Evolutionary conservation across 1,140 invertebrate species (phyloP).

Genomic region (Diabrotica undecimpunctata): DNA sequence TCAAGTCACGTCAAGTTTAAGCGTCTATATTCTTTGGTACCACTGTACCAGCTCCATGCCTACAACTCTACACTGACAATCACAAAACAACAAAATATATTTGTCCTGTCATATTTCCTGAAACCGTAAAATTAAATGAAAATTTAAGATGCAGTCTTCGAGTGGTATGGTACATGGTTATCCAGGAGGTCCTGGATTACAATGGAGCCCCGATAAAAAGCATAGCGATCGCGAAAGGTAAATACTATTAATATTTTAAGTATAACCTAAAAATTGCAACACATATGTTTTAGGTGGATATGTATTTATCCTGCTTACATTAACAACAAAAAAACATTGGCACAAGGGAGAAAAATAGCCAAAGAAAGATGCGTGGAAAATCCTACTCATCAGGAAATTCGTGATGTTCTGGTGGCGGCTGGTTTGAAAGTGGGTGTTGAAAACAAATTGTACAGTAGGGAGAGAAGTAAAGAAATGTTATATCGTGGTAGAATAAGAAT

Average conservation of each 20-base stretch:
- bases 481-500: slow-evolving; percentile 85
- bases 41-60: no score
- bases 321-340: slow-evolving; percentile 87
- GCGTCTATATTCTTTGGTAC: no score
- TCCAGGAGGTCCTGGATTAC: slow-evolving; percentile 21
- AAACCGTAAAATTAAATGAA: neutral
- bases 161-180: neutral
- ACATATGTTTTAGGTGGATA: slow-evolving; percentile 74
- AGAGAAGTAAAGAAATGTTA: slow-evolving; percentile 81
- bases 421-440: slow-evolving; percentile 86
- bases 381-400: slow-evolving; percentile 89
- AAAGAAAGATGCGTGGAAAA: slow-evolving; percentile 89
- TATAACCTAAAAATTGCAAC: slow-evolving; percentile 20
- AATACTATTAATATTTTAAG: slow-evolving; percentile 18
- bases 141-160: neutral
- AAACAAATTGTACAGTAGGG: slow-evolving; percentile 91
- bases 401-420: slow-evolving; percentile 80
- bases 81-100: no score
- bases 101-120: no score
- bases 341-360: slow-evolving; percentile 79
- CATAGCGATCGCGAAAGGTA: slow-evolving; percentile 60
- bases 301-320: slow-evolving; percentile 96
- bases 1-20: no score
- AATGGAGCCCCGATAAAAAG: slow-evolving; percentile 59
- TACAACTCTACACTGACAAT: no score